Evolutionary conservation across 2,888 invertebrate genomes (phyloP), one percentile per base, ranked within the genome.

Genomic region (Rotaria macrura): DNA sequence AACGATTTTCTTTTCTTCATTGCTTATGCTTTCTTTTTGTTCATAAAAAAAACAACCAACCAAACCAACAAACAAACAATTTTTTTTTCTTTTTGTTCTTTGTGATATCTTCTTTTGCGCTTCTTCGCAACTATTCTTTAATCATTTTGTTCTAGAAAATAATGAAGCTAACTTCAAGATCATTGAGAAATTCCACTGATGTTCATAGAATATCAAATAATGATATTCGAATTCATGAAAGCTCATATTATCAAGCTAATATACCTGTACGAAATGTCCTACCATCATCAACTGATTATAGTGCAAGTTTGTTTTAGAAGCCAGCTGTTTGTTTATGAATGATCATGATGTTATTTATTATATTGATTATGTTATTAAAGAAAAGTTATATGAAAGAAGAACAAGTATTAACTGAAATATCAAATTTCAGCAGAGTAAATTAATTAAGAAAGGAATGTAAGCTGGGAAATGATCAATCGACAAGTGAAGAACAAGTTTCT

Each of bases 391-490:
- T 85, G 79, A 84, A 49, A 34, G 85, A 79, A 40, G 87, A 87
- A 83, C 88, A 92, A 92, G 97, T 97, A 38, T 92, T 98, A 87
- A 97, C 97, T 23, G 96, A 96, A 96, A 92, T 97, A 97, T 91
- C 96, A 97, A 91, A 92, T 97, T 87, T 95, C 95, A 88, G 93
- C n/a, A 95, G 89, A 97, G 97, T 17, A 94, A 96, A 38, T 92
- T 95, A 91, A 97, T 97, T 90, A 93, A 98, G 88, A 95, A 96
- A 2, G n/a, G 97, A 97, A 91, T 98, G 97, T 90, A 96, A 96
- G 87, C 97, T 97, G 1, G 96, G 96, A 89, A 97, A 97, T 25
- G 97, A 97, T 91, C 97, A 97, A 90, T 98, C 97, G 97, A 95
- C 96, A 5, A 95, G 95, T 1, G 97, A 98, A 91, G 98, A 98